These are phyloP conservation scores for Cryptocephalus primarius DNA, from an alignment of 2,888 invertebrate genomes.

Conservation along the genomic window DNA sequence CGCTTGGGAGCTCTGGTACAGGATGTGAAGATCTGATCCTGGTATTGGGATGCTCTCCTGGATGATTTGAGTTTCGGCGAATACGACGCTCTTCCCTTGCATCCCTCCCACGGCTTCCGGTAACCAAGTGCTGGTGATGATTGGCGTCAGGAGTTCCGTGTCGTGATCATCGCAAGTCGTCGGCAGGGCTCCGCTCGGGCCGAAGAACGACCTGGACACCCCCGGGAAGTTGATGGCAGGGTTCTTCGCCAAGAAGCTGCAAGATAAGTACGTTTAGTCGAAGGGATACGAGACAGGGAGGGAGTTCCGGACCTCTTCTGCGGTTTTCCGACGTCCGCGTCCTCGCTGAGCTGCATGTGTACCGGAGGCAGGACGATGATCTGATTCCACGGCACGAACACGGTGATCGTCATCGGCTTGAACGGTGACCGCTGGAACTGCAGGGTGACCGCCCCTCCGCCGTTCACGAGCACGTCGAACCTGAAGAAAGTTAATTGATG, in stretches of 20 bases:
- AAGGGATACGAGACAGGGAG: too few relatives aligned
- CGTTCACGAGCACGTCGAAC: conserved; percentile 98
- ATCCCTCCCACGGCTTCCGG: conserved; percentile 80
- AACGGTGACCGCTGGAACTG: conserved; percentile 95
- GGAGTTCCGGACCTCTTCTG: too few relatives aligned
- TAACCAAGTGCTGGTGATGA: conserved; percentile 83
- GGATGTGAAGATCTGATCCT: conserved; percentile 83
- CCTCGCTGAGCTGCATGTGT: conserved; percentile 75
- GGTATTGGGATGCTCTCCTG: conserved; percentile 92
- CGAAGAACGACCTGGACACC: conserved; percentile 43
- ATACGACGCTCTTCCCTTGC: conserved; percentile 70
- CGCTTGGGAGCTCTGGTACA: conserved; percentile 92
- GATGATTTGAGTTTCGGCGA: conserved; percentile 92
- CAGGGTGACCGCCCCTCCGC: conserved; percentile 92
- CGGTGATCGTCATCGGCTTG: conserved; percentile 74
- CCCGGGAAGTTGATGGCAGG: conserved; percentile 44
- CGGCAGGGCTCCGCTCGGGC: conserved; percentile 41
- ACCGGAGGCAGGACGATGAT: conserved; percentile 88
- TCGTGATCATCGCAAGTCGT: conserved; percentile 76
- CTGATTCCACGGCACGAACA: conserved; percentile 96
- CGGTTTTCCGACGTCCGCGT: conserved; percentile 24
- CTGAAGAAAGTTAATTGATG: conserved; percentile 49
- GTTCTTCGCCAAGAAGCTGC: conserved; percentile 29
- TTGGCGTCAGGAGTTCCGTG: conserved; percentile 72
- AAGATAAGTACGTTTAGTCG: conserved; percentile 2